Base-by-base conservation (phyloP, 2,797 vertebrate species). In the Odontamblyopus rebecca region DNA sequence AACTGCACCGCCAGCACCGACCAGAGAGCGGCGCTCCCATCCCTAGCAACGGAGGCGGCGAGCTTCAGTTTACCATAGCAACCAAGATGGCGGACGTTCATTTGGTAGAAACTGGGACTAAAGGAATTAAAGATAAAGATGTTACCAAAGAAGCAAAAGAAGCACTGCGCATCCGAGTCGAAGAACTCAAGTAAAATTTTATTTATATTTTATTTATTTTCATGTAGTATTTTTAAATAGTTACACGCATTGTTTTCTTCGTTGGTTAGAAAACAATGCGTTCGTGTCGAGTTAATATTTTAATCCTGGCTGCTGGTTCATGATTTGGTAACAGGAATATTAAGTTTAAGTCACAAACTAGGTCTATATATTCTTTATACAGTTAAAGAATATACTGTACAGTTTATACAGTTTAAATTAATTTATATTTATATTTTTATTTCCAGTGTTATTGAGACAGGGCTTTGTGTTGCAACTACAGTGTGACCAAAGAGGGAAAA, bases 101-200 rank as follows among this genome's bases (percentile, higher is more conserved):
- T 15, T 0, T 23, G 23, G 23, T 26, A 2, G 62, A 64, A 26
- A 79, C 69, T 53, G 69, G 66, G 1, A 2, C 2, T 48, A 48
- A 48, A 44, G n/a, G 1, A 12, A 44, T 9, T 23, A 16, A 63
- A 23, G 30, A 63, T 12, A 8, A 69, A 18, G 29, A 77, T 2
- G 16, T 59, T 23, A 38, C 67, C 13, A 7, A 67, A 38, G 74
- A 84, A 50, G 18, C 80, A 0, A 63, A 72, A 67, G 0, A 72
- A 61, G 4, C 56, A 0, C 2, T 82, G 53, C 41, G 32, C 29
- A 41, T 62, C 4, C 78, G 15, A 15, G 48, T 88, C 1, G 9
- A 83, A 70, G 78, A 84, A 8, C 41, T 88, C 0, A 84, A 51
- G 90, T 89, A 82, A 85, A 29, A 11, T 30, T 15, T 59, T 29